Conservation (phyloP, 2,888 invertebrate species). For the Eucera pruinosa region DNA sequence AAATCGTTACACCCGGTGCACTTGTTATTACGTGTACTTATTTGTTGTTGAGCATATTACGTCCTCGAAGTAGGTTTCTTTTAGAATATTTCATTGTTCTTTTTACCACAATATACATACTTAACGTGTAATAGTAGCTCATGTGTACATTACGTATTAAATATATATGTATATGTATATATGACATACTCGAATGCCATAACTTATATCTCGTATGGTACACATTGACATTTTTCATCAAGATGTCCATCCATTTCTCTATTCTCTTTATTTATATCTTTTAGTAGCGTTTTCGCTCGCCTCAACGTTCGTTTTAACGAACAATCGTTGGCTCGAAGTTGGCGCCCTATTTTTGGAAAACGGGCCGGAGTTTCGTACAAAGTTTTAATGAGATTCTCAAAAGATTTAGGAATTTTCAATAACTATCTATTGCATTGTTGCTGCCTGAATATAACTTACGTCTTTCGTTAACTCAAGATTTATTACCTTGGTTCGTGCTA, state of each 20-base stretch:
- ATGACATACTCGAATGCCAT: conserved; percentile 71
- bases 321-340: conserved; percentile 40
- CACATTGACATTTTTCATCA: conserved; percentile 79
- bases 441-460: conserved; percentile 60
- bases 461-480: conserved; percentile 9
- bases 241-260: conserved; percentile 48
- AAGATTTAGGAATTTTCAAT: conserved; percentile 67
- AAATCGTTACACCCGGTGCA: conserved; percentile 51
- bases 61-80: conserved; percentile 75
- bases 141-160: conserved; percentile 67
- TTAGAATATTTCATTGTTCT: conserved; percentile 79
- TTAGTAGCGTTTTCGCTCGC: background rate
- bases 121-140: conserved; percentile 67
- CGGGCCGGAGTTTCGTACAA: conserved; percentile 55
- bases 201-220: conserved; percentile 76
- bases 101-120: conserved; percentile 72
- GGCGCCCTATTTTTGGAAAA: conserved; percentile 28
- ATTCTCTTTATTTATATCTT: background rate
- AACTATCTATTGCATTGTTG: conserved; percentile 75
- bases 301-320: conserved; percentile 45
- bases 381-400: conserved; percentile 61
- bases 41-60: conserved; percentile 77
- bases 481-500: conserved; percentile 11
- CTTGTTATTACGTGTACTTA: conserved; percentile 53
- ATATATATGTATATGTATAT: conserved; percentile 63